These are phyloP conservation scores for Leptobrachium leishanense DNA, from an alignment of 2,113 vertebrate genomes.

Conservation along the genomic window DNA sequence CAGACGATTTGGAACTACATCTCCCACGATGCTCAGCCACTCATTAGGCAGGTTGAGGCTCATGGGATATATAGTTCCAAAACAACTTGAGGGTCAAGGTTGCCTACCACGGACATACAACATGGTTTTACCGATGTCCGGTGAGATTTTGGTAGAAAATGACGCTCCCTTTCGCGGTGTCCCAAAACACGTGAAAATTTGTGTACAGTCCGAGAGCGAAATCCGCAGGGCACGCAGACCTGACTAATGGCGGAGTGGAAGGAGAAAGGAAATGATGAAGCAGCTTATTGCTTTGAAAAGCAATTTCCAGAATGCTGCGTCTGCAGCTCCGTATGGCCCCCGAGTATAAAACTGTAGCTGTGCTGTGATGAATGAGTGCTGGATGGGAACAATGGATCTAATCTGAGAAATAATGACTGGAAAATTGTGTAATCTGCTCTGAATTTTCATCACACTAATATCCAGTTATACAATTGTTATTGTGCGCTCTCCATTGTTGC, in stretches of 20 bases:
- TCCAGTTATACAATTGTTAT: not conserved
- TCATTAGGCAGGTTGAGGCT: no score
- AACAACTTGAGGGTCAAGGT: no score
- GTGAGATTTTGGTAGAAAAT: not conserved
- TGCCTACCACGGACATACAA: no score
- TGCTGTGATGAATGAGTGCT: conserved; percentile 51
- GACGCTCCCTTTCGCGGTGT: not conserved
- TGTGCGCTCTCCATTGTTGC: not conserved
- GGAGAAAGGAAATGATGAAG: conserved; percentile 53
- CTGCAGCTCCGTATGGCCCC: conserved; percentile 50
- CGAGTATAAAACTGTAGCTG: conserved; percentile 51
- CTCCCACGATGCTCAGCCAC: no score
- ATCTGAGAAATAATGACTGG: conserved; percentile 57
- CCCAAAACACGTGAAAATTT: not conserved
- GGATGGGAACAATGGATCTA: conserved; percentile 52
- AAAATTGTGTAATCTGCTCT: conserved; percentile 27
- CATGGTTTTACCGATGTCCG: no score
- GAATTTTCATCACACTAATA: conserved; percentile 1
- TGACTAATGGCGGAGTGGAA: conserved; percentile 35
- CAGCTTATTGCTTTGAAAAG: conserved; percentile 40
- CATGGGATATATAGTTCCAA: no score
- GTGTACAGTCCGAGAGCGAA: conserved; percentile 9
- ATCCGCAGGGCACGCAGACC: conserved; percentile 14
- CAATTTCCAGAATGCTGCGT: conserved; percentile 53
- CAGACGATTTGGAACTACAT: no score